Percentiles rank a stretch among this genome's conserved stretches.
Conservation (phyloP, 1,140 invertebrate genomes). For the Drosophila elegans region DNA sequence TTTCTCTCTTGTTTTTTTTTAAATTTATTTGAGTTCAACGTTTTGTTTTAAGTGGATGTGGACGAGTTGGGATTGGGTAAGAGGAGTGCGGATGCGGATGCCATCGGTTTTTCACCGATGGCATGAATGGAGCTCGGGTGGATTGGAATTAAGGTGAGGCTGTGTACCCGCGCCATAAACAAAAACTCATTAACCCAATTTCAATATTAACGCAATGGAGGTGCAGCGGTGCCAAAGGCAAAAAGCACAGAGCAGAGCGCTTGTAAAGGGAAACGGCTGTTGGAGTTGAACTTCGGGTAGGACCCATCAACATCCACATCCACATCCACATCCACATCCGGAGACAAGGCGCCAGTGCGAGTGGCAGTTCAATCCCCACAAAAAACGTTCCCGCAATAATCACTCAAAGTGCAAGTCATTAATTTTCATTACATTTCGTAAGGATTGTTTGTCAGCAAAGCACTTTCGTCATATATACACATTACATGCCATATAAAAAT, state of each 20-base stretch:
- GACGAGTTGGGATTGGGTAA: slow-evolving; percentile 10
- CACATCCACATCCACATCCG: no score
- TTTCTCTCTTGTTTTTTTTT: no score
- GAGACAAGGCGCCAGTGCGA: neutral
- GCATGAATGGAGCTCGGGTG: neutral
- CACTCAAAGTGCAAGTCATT: slow-evolving; percentile 57
- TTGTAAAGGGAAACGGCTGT: slow-evolving; percentile 1
- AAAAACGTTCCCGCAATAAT: slow-evolving; percentile 25
- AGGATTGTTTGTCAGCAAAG: slow-evolving; percentile 47
- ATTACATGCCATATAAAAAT: neutral
- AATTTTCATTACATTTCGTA: slow-evolving; percentile 52
- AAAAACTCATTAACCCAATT: slow-evolving; percentile 82
- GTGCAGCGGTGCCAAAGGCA: slow-evolving; percentile 60
- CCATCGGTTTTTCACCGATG: slow-evolving; percentile 3
- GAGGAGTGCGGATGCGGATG: slow-evolving; percentile 27
- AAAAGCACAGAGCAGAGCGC: slow-evolving; percentile 20
- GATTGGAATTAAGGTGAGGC: slow-evolving; percentile 15
- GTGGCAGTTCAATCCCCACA: no score
- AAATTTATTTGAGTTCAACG: no score
- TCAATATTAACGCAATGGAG: slow-evolving; percentile 73
- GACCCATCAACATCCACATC: neutral
- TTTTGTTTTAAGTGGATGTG: neutral
- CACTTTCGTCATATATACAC: neutral
- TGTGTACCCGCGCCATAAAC: slow-evolving; percentile 60
- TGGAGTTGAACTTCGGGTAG: neutral